These are phyloP conservation scores for Crocallis elinguaria DNA, from an alignment of 2,888 invertebrate species.

Conservation along the genomic window DNA sequence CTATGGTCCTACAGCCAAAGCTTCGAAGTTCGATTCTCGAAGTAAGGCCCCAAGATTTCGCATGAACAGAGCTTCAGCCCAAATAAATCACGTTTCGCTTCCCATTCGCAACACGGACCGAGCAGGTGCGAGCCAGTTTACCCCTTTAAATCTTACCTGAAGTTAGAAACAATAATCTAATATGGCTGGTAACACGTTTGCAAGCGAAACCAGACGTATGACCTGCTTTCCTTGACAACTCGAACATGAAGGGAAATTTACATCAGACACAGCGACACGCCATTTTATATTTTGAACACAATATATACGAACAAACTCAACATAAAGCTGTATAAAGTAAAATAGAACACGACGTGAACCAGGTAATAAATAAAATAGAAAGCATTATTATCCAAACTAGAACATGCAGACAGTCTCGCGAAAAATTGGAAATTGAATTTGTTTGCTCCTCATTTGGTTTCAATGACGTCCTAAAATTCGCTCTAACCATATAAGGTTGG, in stretches of 20 bases:
- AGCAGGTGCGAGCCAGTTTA: conserved; percentile 46
- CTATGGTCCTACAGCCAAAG: too few relatives aligned
- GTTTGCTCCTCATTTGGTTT: conserved; percentile 27
- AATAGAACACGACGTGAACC: not conserved
- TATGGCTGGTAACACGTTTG: conserved; percentile 41
- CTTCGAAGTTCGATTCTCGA: too few relatives aligned
- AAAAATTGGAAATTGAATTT: conserved; percentile 37
- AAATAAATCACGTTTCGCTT: conserved; percentile 44
- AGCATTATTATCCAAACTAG: conserved; percentile 3
- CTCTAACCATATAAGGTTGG: conserved; percentile 3
- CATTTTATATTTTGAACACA: conserved; percentile 46
- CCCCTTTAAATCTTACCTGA: conserved; percentile 33
- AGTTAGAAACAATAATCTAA: conserved; percentile 50
- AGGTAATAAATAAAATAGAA: conserved; percentile 3
- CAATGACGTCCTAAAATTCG: conserved; percentile 13
- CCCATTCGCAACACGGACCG: conserved; percentile 29
- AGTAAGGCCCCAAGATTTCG: too few relatives aligned
- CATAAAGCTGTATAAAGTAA: not conserved
- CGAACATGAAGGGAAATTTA: conserved; percentile 72
- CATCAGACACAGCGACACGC: conserved; percentile 49
- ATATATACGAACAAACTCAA: conserved; percentile 32
- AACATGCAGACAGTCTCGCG: conserved; percentile 7
- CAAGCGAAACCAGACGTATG: conserved; percentile 64
- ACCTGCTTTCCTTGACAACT: conserved; percentile 74
- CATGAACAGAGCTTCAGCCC: conserved; percentile 24